A percentile compares a stretch with the other conserved stretches of the same genome.
Evolutionary conservation across 2,113 vertebrate species (phyloP).

Genomic region (Apteryx mantelli): DNA sequence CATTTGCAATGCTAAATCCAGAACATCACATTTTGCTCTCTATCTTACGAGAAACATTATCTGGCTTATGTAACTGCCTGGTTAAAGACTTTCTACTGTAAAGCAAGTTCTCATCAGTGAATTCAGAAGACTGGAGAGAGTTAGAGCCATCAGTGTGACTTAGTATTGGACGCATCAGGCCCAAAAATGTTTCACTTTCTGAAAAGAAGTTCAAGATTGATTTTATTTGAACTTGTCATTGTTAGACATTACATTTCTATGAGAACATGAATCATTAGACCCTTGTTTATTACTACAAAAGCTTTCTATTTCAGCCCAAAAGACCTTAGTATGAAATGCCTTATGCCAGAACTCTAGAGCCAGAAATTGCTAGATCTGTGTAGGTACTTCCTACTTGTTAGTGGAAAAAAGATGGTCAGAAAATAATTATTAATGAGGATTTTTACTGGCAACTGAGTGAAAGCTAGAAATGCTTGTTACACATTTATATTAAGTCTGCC

Average conservation of each 20-base stretch:
- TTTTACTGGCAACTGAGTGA: neutral
- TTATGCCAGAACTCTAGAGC: neutral
- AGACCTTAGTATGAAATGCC: neutral
- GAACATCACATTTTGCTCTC: neutral
- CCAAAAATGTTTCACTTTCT: slow-evolving; percentile 61
- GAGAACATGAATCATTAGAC: neutral
- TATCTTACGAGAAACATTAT: neutral
- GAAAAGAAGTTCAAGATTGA: slow-evolving; percentile 58
- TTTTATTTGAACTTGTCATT: slow-evolving; percentile 40
- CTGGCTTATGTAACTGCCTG: slow-evolving; percentile 13
- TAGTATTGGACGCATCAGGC: slow-evolving; percentile 57
- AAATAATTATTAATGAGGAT: neutral
- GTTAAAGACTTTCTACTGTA: slow-evolving; percentile 33
- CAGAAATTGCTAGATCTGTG: neutral
- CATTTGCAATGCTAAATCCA: neutral
- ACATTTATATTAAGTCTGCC: neutral
- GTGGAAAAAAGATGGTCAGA: neutral
- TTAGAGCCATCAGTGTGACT: slow-evolving; percentile 60
- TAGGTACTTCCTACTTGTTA: neutral
- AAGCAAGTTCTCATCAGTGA: slow-evolving; percentile 63
- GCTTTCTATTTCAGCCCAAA: neutral
- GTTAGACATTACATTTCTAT: neutral
- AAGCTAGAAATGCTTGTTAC: neutral
- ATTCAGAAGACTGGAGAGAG: slow-evolving; percentile 57
- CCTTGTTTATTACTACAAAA: neutral